Conservation (phyloP, 2,113 vertebrate species). For the Stegostoma tigrinum region DNA sequence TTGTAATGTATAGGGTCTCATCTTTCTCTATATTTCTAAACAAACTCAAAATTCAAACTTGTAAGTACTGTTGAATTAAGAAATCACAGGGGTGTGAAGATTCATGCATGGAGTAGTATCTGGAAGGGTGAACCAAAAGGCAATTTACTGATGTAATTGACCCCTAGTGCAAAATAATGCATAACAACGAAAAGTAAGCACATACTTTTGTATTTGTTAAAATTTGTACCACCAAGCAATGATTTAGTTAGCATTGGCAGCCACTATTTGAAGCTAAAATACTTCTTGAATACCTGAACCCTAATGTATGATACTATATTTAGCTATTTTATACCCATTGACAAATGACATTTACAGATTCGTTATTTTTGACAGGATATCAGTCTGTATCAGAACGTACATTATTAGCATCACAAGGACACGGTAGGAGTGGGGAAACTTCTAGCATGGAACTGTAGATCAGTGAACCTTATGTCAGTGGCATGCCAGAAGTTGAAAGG, state of each 20-base stretch:
- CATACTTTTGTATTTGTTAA: not conserved
- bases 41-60: not conserved
- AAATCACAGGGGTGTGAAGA: not conserved
- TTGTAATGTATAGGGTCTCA: not conserved
- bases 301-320: not conserved
- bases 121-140: not conserved
- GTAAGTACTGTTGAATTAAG: not conserved
- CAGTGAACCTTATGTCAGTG: too few relatives aligned
- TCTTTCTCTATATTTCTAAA: not conserved
- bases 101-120: not conserved
- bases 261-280: not conserved
- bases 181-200: not conserved
- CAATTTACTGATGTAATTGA: not conserved
- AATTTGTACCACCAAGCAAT: not conserved
- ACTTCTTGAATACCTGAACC: not conserved
- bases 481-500: too few relatives aligned
- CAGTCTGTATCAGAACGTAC: not conserved
- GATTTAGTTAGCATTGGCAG: not conserved
- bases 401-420: not conserved
- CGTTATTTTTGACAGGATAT: not conserved
- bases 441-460: too few relatives aligned
- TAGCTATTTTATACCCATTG: not conserved
- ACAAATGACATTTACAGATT: slow-evolving; percentile 7
- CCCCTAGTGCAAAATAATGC: not conserved
- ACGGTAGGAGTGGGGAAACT: not conserved